Evolutionary conservation across 37 sponge, comb jelly and placozoan species (phyloP).

Genomic region (Aplysina aerophoba): DNA sequence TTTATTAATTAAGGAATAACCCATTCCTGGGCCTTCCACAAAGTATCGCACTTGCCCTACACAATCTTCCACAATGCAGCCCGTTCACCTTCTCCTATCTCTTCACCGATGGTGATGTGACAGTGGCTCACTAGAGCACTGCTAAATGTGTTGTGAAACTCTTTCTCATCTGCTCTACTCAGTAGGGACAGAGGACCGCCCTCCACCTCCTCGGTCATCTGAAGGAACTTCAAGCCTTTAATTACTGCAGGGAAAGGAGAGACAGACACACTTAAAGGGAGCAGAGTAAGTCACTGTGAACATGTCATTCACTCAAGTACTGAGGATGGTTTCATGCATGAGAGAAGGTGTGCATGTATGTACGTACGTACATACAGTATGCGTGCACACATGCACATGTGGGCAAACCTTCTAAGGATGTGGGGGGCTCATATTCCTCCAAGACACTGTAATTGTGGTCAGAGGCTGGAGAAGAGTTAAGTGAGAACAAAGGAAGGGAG

Average conservation of each 20-base stretch:
- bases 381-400: too few relatives aligned
- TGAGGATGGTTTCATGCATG: too few relatives aligned
- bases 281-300: too few relatives aligned
- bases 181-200: neutral
- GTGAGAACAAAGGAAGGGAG: neutral
- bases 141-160: neutral
- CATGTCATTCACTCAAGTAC: too few relatives aligned
- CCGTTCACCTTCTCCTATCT: slow-evolving; percentile 19
- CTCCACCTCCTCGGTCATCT: neutral
- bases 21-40: too few relatives aligned
- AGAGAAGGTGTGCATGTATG: too few relatives aligned
- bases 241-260: neutral
- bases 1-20: too few relatives aligned
- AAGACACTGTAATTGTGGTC: neutral
- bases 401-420: too few relatives aligned
- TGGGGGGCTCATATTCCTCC: neutral
- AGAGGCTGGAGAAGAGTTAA: neutral
- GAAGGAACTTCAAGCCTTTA: neutral
- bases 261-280: neutral
- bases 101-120: neutral
- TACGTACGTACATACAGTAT: too few relatives aligned
- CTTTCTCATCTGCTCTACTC: neutral
- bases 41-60: too few relatives aligned
- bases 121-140: neutral
- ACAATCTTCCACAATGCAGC: neutral